Conservation (phyloP, 2,113 vertebrate genomes). For the Dascyllus trimaculatus region DNA sequence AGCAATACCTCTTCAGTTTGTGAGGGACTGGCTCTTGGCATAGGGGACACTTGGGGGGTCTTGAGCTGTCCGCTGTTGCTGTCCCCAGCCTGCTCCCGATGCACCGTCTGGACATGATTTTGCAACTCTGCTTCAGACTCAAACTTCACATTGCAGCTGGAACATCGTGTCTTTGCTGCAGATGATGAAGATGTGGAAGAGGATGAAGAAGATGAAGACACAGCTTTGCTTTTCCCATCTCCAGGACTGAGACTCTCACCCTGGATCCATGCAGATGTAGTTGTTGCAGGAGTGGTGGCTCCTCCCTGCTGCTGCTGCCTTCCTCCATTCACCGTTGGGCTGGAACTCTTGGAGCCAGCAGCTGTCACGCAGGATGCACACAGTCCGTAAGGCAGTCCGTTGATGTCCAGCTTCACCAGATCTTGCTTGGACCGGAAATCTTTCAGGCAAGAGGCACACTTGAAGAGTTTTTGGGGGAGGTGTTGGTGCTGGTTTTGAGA, state of each 20-base stretch:
- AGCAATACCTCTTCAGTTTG: slow-evolving; percentile 95
- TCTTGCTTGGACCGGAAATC: slow-evolving; percentile 97
- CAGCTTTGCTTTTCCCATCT: slow-evolving; percentile 91
- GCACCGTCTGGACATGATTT: slow-evolving; percentile 94
- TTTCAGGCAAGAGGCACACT: slow-evolving; percentile 97
- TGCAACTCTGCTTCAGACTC: slow-evolving; percentile 97
- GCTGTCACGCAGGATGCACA: slow-evolving; percentile 92
- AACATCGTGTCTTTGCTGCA: slow-evolving; percentile 92
- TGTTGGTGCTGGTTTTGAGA: slow-evolving; percentile 80
- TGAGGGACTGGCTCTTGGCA: slow-evolving; percentile 96
- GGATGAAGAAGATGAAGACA: slow-evolving; percentile 85
- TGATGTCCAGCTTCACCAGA: slow-evolving; percentile 97
- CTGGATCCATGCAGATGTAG: slow-evolving; percentile 85
- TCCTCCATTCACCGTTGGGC: slow-evolving; percentile 90
- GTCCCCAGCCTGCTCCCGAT: slow-evolving; percentile 92
- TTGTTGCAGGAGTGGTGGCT: slow-evolving; percentile 76
- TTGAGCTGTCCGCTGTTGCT: slow-evolving; percentile 91
- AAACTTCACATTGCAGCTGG: slow-evolving; percentile 98
- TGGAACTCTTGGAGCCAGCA: slow-evolving; percentile 92
- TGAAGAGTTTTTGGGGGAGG: slow-evolving; percentile 91
- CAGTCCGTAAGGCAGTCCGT: slow-evolving; percentile 96
- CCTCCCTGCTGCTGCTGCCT: slow-evolving; percentile 83
- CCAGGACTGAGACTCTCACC: slow-evolving; percentile 90
- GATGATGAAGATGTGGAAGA: slow-evolving; percentile 81
- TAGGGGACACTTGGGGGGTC: slow-evolving; percentile 96